Percentiles rank a stretch among this genome's conserved stretches.
Conservation (phyloP, 2,113 vertebrate species). For the Amia ocellicauda region DNA sequence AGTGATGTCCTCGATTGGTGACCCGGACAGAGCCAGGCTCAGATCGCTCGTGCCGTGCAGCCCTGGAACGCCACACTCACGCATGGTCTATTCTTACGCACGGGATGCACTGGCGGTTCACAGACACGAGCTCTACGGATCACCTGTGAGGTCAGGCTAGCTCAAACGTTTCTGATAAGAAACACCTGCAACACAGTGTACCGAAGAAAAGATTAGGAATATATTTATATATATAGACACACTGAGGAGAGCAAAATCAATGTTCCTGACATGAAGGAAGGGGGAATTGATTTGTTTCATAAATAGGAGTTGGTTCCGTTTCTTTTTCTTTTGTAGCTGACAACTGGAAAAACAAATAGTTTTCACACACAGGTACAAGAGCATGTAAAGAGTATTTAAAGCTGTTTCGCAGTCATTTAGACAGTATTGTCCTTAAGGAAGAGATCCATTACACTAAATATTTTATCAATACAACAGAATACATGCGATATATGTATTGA, state of each 20-base stretch:
- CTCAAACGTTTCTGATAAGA: not conserved
- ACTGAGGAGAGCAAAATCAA: not conserved
- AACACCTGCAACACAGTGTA: not conserved
- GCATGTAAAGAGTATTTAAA: too few relatives aligned
- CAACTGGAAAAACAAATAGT: too few relatives aligned
- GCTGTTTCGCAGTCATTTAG: too few relatives aligned
- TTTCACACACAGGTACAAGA: too few relatives aligned
- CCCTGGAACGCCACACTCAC: not conserved
- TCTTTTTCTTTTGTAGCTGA: too few relatives aligned
- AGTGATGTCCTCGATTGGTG: conserved; percentile 6
- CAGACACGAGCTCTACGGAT: not conserved
- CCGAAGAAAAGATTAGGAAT: not conserved
- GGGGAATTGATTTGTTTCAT: not conserved
- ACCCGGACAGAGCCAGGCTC: conserved; percentile 1
- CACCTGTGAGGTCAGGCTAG: not conserved
- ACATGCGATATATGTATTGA: too few relatives aligned
- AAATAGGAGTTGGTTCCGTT: too few relatives aligned
- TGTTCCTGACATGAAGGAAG: conserved; percentile 1
- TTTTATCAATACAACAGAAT: too few relatives aligned
- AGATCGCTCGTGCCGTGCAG: not conserved
- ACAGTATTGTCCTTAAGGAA: too few relatives aligned
- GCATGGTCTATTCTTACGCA: not conserved
- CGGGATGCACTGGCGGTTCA: too few relatives aligned
- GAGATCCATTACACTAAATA: too few relatives aligned
- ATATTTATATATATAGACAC: too few relatives aligned